These are phyloP conservation scores for Tenthredo amoena DNA, from an alignment of 2,888 invertebrate genomes.

Conservation along the genomic window DNA sequence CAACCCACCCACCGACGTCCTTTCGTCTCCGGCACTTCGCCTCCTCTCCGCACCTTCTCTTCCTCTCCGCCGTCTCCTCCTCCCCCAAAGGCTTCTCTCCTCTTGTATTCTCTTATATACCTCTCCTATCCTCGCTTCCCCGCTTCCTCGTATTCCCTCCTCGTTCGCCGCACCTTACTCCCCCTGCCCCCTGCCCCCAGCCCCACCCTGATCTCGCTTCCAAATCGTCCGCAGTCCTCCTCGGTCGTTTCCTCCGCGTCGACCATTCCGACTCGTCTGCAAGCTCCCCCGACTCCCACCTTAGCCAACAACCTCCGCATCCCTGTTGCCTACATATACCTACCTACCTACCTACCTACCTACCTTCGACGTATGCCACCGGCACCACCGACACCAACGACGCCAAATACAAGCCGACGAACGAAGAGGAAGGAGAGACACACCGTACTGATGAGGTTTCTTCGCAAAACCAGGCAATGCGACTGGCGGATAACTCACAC, in stretches of 20 bases:
- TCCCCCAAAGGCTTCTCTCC: slow-evolving; percentile 26
- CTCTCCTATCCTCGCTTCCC: slow-evolving; percentile 56
- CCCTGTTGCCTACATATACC: slow-evolving; percentile 12
- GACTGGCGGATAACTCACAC: not conserved
- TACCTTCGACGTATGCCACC: slow-evolving; percentile 21
- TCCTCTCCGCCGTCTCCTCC: slow-evolving; percentile 58
- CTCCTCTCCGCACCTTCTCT: slow-evolving; percentile 60
- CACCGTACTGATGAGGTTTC: not conserved
- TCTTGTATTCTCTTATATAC: slow-evolving; percentile 62
- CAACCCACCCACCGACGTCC: slow-evolving; percentile 68
- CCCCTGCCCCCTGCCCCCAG: slow-evolving; percentile 41
- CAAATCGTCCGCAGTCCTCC: slow-evolving; percentile 46
- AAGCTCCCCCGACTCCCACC: slow-evolving; percentile 39
- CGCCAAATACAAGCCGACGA: not conserved
- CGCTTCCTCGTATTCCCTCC: slow-evolving; percentile 59
- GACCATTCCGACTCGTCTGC: slow-evolving; percentile 37
- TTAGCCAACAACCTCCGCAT: slow-evolving; percentile 46
- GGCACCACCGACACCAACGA: slow-evolving; percentile 6
- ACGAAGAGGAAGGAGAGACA: not conserved
- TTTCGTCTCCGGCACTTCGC: slow-evolving; percentile 67
- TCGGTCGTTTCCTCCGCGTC: slow-evolving; percentile 32
- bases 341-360: not conserved
- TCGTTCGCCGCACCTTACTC: slow-evolving; percentile 58
- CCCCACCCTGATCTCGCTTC: slow-evolving; percentile 39
- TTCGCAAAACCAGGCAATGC: not conserved